phyloP scores from a whole-genome alignment of 2,888 invertebrate species.

The Drosophila mimetica region DNA sequence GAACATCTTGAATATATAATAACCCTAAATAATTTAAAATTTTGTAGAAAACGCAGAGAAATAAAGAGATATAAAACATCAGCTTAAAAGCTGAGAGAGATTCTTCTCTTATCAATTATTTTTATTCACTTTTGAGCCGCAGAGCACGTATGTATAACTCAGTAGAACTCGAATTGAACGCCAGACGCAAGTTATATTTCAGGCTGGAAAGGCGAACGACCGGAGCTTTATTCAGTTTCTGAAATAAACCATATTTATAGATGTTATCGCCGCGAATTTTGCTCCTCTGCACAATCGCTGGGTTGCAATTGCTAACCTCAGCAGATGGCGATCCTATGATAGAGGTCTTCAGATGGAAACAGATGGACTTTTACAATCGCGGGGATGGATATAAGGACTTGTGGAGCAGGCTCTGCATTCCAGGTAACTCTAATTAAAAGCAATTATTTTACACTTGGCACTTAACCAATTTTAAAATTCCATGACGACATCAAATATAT shows the following conservation, averaged over 20 bases:
- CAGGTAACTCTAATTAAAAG: neutral
- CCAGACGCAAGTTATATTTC: slow-evolving; percentile 19
- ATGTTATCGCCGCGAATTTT: slow-evolving; percentile 30
- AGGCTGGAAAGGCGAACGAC: slow-evolving; percentile 22
- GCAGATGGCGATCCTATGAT: slow-evolving; percentile 69
- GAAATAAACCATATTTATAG: neutral
- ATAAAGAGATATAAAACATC: neutral
- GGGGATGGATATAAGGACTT: slow-evolving; percentile 40
- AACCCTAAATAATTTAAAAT: too few species aligned
- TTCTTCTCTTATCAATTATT: slow-evolving; percentile 35
- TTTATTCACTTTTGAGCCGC: slow-evolving; percentile 9
- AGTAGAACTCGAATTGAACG: neutral
- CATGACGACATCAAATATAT: too few species aligned
- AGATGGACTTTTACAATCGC: slow-evolving; percentile 81
- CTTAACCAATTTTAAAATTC: too few species aligned
- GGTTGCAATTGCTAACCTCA: slow-evolving; percentile 12
- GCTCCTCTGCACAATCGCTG: slow-evolving; percentile 27
- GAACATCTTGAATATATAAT: too few species aligned
- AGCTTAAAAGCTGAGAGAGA: slow-evolving; percentile 2
- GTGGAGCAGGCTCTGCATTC: neutral
- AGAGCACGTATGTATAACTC: slow-evolving; percentile 22
- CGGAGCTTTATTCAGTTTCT: neutral
- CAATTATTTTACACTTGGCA: too few species aligned
- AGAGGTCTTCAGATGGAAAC: slow-evolving; percentile 83
- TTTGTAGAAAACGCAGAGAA: neutral